phyloP scores from a whole-genome alignment of 2,797 vertebrate genomes.

The Acestrorhynchus altus region DNA sequence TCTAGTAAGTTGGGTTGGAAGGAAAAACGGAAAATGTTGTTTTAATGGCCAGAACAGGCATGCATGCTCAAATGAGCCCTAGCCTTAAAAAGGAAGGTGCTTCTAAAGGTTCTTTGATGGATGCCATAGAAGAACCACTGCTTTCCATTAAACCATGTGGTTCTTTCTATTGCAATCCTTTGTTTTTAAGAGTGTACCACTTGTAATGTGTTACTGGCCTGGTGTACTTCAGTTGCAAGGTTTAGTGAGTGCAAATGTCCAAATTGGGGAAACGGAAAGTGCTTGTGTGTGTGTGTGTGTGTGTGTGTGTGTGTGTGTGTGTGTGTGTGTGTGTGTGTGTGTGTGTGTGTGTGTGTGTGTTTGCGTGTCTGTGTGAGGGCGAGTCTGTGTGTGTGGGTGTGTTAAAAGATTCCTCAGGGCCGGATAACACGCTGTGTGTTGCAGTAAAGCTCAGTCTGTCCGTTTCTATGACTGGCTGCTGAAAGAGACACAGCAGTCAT shows the following conservation, averaged over 20 bases:
- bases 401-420: constrained; percentile 29
- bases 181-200: too few relatives aligned
- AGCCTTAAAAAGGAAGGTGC: too few relatives aligned
- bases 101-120: too few relatives aligned
- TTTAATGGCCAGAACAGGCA: constrained; percentile 68
- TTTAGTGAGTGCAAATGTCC: constrained; percentile 28
- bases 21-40: constrained; percentile 72
- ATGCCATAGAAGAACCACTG: too few relatives aligned
- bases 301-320: background rate
- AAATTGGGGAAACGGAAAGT: constrained; percentile 19
- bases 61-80: constrained; percentile 43
- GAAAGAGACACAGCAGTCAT: constrained; percentile 32
- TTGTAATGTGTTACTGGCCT: background rate
- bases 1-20: constrained; percentile 69
- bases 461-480: constrained; percentile 11
- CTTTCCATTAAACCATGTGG: too few relatives aligned
- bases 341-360: constrained; percentile 2
- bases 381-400: constrained; percentile 48
- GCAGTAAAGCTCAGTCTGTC: constrained; percentile 4
- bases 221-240: background rate
- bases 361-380: constrained; percentile 26
- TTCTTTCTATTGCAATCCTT: too few relatives aligned
- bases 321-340: constrained; percentile 18
- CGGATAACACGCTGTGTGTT: constrained; percentile 3
- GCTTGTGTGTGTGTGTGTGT: background rate